A percentile compares a stretch with the other conserved stretches of the same genome.
Conservation (phyloP, 2,113 vertebrate genomes). For the Charina bottae region DNA sequence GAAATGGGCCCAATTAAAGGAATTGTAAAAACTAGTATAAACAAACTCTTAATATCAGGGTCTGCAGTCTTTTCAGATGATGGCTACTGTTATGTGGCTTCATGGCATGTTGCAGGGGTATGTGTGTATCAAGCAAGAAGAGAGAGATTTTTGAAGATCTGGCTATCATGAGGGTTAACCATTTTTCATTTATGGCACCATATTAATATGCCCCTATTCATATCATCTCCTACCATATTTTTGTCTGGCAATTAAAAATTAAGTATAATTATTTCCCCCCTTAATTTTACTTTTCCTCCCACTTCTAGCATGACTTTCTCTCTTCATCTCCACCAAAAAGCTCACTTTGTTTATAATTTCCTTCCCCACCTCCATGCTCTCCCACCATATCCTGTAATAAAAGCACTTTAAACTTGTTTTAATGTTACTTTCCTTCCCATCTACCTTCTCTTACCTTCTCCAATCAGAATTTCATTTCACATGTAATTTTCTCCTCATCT, state of each 20-base stretch:
- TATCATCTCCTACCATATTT: not conserved
- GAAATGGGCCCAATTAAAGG: not conserved
- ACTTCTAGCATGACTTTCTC: not conserved
- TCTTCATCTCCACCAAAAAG: not conserved
- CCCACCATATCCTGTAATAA: not conserved
- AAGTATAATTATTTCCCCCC: not conserved
- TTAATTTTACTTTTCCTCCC: not conserved
- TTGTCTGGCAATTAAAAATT: not conserved
- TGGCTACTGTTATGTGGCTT: too few species aligned
- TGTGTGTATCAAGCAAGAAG: too few species aligned
- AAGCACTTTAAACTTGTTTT: not conserved
- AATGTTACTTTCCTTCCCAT: not conserved
- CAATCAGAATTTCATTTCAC: not conserved
- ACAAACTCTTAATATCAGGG: too few species aligned
- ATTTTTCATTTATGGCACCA: not conserved
- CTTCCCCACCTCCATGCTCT: not conserved
- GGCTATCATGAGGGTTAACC: not conserved
- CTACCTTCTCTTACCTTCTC: not conserved
- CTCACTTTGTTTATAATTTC: not conserved
- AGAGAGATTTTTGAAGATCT: not conserved
- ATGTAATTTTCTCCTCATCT: not conserved
- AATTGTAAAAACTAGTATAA: not conserved
- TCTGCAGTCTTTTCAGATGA: too few species aligned
- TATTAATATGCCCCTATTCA: not conserved
- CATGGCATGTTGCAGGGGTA: too few species aligned